A percentile compares a stretch with the other conserved stretches of the same genome.
Conservation (phyloP, 2,113 vertebrate genomes). For the Oxyruncus cristatus region DNA sequence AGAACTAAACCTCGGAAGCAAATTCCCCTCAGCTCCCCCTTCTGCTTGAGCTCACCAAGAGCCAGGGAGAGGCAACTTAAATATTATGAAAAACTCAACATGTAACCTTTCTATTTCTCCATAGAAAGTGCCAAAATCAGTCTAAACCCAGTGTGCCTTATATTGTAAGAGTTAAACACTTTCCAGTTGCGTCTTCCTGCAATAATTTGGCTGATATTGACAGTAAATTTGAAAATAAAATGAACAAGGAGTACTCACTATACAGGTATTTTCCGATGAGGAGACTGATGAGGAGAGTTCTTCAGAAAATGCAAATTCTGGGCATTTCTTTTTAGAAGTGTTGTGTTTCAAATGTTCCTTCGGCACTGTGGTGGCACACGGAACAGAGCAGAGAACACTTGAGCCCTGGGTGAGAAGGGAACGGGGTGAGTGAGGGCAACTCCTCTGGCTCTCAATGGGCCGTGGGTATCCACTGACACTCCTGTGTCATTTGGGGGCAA, state of each 20-base stretch:
- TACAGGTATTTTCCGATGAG: background rate
- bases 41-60: background rate
- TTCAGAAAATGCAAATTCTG: background rate
- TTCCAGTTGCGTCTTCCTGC: background rate
- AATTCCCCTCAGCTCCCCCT: background rate
- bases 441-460: background rate
- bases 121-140: background rate
- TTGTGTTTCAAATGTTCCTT: background rate
- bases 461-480: background rate
- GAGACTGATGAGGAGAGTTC: background rate
- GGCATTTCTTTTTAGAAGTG: background rate
- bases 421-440: background rate
- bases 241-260: background rate
- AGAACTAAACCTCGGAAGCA: background rate
- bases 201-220: background rate
- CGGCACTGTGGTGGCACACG: background rate
- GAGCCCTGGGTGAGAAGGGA: background rate
- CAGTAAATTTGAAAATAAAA: background rate
- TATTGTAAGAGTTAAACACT: background rate
- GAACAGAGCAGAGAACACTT: background rate
- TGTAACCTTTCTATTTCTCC: background rate
- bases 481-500: background rate
- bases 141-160: background rate
- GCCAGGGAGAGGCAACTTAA: background rate
- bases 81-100: background rate